Percentiles rank a stretch among this genome's conserved stretches.
phyloP scores from a whole-genome alignment of 2,113 vertebrate genomes.

The Siniperca chuatsi region DNA sequence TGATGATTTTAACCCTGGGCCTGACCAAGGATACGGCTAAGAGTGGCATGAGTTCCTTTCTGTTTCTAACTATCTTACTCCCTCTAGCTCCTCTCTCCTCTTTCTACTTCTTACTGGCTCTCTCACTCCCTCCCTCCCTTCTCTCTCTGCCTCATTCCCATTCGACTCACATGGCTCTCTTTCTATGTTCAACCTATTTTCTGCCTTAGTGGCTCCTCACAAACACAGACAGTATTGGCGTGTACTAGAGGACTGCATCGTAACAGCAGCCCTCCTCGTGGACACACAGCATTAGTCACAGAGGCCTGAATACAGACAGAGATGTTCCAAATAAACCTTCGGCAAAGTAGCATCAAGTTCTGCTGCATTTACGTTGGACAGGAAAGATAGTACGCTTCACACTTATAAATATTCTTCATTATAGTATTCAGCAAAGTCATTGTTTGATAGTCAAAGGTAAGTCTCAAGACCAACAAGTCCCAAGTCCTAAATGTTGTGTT shows the following conservation, averaged over 20 bases:
- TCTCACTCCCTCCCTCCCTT: not conserved
- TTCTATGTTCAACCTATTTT: constrained; percentile 50
- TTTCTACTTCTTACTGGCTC: not conserved
- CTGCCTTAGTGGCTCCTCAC: constrained; percentile 46
- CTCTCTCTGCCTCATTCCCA: not conserved
- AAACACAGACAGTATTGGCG: constrained; percentile 29
- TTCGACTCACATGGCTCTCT: constrained; percentile 20
- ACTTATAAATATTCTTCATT: not conserved
- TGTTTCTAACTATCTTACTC: not conserved
- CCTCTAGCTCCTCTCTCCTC: constrained; percentile 5
- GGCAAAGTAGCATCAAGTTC: not conserved
- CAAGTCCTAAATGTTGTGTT: too few relatives aligned
- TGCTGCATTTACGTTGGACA: not conserved
- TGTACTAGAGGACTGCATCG: constrained; percentile 19
- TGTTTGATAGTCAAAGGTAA: too few relatives aligned
- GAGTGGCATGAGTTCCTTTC: too few relatives aligned
- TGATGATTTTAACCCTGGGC: not conserved
- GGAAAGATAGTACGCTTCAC: not conserved
- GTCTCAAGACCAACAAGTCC: too few relatives aligned
- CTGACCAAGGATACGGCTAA: not conserved
- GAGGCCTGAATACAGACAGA: constrained; percentile 12
- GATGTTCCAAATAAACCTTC: not conserved
- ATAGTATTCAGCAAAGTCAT: too few relatives aligned
- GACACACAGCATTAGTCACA: constrained; percentile 33
- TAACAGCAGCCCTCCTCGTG: constrained; percentile 5